These are phyloP conservation scores for Corythoichthys intestinalis DNA, from an alignment of 2,113 vertebrate genomes.

Conservation along the genomic window DNA sequence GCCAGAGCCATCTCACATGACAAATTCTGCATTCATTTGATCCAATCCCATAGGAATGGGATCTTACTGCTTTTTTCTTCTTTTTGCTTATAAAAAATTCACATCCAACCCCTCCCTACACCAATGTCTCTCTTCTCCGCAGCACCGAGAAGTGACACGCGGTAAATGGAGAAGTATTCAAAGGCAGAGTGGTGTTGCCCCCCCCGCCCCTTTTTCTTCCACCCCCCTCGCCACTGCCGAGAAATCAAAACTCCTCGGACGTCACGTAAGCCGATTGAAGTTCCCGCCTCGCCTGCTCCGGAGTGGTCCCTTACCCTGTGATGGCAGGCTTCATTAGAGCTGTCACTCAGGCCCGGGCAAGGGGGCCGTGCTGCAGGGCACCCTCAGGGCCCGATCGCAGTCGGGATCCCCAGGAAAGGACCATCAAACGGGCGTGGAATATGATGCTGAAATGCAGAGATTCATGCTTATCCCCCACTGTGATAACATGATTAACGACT, in stretches of 20 bases:
- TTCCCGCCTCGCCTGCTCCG: slow-evolving; percentile 54
- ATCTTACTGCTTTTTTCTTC: background rate
- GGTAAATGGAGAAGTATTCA: slow-evolving; percentile 64
- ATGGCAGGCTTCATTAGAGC: slow-evolving; percentile 74
- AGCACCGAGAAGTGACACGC: slow-evolving; percentile 51
- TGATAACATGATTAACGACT: slow-evolving; percentile 69
- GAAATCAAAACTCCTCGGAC: slow-evolving; percentile 68
- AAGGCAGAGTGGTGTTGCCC: slow-evolving; percentile 48
- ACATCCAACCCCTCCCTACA: slow-evolving; percentile 32
- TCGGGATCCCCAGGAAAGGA: slow-evolving; percentile 64
- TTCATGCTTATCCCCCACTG: slow-evolving; percentile 37
- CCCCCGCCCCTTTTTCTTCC: slow-evolving; percentile 41
- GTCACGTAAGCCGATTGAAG: slow-evolving; percentile 70
- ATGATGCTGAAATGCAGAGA: slow-evolving; percentile 46
- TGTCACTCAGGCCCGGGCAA: slow-evolving; percentile 73
- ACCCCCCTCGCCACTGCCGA: slow-evolving; percentile 45
- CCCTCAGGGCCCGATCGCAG: slow-evolving; percentile 76
- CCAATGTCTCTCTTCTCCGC: slow-evolving; percentile 37
- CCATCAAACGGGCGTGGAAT: slow-evolving; percentile 65
- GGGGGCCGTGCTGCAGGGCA: slow-evolving; percentile 59
- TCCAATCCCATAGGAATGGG: slow-evolving; percentile 28
- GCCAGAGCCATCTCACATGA: slow-evolving; percentile 12
- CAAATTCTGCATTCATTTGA: slow-evolving; percentile 30
- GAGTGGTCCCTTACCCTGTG: slow-evolving; percentile 50
- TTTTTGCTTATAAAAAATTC: slow-evolving; percentile 57